Percentiles rank a stretch among this genome's conserved stretches.
Conservation (phyloP, 2,888 invertebrate genomes). For the Heteropelma amictum region DNA sequence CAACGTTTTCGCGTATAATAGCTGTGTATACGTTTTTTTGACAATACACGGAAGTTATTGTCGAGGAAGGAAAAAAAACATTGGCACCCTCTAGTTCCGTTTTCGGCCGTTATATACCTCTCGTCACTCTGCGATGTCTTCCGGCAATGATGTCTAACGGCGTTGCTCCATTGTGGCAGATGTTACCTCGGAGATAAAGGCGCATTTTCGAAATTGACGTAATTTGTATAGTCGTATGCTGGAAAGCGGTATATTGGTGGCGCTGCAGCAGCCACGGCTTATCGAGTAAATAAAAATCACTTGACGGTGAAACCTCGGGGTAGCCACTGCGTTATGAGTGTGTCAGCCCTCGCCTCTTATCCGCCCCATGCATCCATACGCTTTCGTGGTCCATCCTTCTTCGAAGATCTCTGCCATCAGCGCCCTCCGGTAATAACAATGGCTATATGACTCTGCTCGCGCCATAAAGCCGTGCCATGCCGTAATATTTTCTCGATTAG, state of each 20-base stretch:
- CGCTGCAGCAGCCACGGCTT: neutral
- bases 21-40: neutral
- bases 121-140: no score
- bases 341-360: constrained; percentile 6
- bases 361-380: neutral
- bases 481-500: constrained; percentile 59
- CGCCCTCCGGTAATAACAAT: constrained; percentile 45
- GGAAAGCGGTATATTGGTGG: neutral
- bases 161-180: no score
- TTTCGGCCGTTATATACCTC: no score
- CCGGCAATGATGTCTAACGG: no score
- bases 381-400: neutral
- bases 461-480: constrained; percentile 42
- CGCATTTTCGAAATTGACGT: no score
- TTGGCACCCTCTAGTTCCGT: no score
- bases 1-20: constrained; percentile 22
- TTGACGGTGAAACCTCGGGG: neutral
- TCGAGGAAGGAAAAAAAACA: neutral
- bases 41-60: constrained; percentile 5
- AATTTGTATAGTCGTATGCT: neutral
- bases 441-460: constrained; percentile 31
- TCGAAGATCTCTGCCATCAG: constrained; percentile 3
- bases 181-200: no score
- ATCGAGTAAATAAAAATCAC: constrained; percentile 29
- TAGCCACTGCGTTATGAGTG: constrained; percentile 4